A percentile compares a stretch with the other conserved stretches of the same genome.
Evolutionary conservation across 2,888 invertebrate genomes (phyloP).

Genomic region (Thera obeliscata): DNA sequence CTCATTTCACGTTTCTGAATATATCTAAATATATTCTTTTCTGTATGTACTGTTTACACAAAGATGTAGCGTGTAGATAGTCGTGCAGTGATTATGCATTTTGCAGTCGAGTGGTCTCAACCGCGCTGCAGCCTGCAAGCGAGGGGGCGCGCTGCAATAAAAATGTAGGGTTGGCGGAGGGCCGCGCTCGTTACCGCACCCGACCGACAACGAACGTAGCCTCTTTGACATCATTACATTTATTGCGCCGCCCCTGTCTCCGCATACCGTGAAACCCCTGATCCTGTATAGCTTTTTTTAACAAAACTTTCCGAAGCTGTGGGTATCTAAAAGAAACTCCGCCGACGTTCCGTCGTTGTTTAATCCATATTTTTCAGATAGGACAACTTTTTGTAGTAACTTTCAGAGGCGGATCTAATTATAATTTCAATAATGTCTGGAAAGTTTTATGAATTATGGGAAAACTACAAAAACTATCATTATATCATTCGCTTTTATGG

Average conservation of each 20-base stretch:
- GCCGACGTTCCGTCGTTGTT: slow-evolving; percentile 20
- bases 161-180: slow-evolving; percentile 62
- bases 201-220: slow-evolving; percentile 46
- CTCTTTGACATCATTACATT: slow-evolving; percentile 75
- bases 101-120: slow-evolving; percentile 71
- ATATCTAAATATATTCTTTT: slow-evolving; percentile 32
- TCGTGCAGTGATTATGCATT: slow-evolving; percentile 72
- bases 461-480: slow-evolving; percentile 37
- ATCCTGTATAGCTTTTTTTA: slow-evolving; percentile 19
- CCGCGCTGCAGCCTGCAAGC: slow-evolving; percentile 47
- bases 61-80: slow-evolving; percentile 60
- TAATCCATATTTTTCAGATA: slow-evolving; percentile 20
- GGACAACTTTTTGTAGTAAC: slow-evolving; percentile 22
- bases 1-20: slow-evolving; percentile 27
- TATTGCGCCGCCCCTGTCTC: slow-evolving; percentile 65
- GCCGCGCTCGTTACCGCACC: slow-evolving; percentile 53
- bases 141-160: slow-evolving; percentile 68
- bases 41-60: slow-evolving; percentile 57
- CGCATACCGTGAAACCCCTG: slow-evolving; percentile 48
- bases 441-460: slow-evolving; percentile 27
- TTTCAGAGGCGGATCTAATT: slow-evolving; percentile 36
- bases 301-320: slow-evolving; percentile 27
- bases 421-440: slow-evolving; percentile 23
- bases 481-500: slow-evolving; percentile 21
- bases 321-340: slow-evolving; percentile 24